These are phyloP conservation scores for Eufriesea mexicana DNA, from an alignment of 1,140 invertebrate species.

Conservation along the genomic window DNA sequence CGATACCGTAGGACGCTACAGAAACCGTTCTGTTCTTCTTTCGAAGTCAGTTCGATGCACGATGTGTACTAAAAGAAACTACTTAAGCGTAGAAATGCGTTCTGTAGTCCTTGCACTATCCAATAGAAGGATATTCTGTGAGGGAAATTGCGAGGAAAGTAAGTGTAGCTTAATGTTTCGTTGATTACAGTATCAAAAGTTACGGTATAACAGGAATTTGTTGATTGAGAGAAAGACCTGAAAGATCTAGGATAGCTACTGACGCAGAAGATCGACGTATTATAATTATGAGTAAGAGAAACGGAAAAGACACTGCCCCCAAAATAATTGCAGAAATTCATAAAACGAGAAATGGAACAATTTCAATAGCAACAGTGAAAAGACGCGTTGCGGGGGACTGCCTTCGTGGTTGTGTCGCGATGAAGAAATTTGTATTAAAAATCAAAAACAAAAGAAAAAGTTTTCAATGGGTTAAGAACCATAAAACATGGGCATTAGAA, in stretches of 20 bases:
- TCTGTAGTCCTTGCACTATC: neutral
- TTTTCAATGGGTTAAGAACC: constrained; percentile 31
- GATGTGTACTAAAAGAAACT: neutral
- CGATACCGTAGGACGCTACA: too few relatives aligned
- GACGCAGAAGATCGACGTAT: constrained; percentile 10
- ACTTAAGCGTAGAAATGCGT: constrained; percentile 2
- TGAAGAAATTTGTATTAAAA: constrained; percentile 27
- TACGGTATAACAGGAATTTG: neutral
- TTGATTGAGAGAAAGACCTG: neutral
- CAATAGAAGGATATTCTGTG: neutral
- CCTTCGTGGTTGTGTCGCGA: constrained; percentile 38
- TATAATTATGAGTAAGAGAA: neutral
- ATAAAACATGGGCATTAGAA: constrained; percentile 52
- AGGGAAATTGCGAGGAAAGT: neutral
- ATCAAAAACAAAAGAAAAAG: too few relatives aligned
- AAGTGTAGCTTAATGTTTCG: too few relatives aligned
- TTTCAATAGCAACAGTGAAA: constrained; percentile 30
- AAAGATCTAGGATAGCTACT: neutral
- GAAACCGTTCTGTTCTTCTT: too few relatives aligned
- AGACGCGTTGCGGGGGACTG: constrained; percentile 1
- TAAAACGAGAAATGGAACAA: constrained; percentile 10
- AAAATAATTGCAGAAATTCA: constrained; percentile 25
- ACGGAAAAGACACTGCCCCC: constrained; percentile 7
- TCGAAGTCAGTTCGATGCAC: too few relatives aligned
- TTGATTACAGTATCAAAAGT: neutral